phyloP scores from a whole-genome alignment of 1,140 invertebrate species.

The Sycophaga agraensis region DNA sequence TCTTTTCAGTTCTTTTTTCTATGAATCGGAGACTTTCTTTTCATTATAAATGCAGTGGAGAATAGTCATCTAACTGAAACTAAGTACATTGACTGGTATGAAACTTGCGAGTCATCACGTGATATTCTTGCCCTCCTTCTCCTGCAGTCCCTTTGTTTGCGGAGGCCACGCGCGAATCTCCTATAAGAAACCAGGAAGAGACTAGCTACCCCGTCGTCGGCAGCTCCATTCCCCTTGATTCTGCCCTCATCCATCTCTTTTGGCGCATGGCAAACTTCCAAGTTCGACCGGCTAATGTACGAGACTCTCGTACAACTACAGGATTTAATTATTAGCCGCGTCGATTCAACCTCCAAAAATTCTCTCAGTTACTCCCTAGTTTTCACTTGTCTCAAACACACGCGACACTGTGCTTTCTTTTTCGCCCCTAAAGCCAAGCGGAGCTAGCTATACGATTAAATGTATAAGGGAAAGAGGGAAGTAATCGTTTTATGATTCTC shows the following conservation, averaged over 20 bases:
- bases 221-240: conserved; percentile 14
- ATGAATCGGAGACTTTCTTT: too few species aligned
- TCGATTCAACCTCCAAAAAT: conserved; percentile 16
- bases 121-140: conserved; percentile 6
- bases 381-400: too few species aligned
- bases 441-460: background rate
- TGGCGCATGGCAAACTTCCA: conserved; percentile 30
- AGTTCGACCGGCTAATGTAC: conserved; percentile 16
- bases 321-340: conserved; percentile 18
- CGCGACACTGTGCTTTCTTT: too few species aligned
- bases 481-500: conserved; percentile 13
- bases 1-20: too few species aligned
- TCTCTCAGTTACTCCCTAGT: conserved; percentile 9
- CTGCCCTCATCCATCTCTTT: conserved; percentile 29
- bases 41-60: conserved; percentile 37
- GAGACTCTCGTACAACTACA: too few species aligned
- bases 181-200: conserved; percentile 13
- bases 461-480: background rate
- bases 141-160: conserved; percentile 7
- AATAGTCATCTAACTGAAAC: conserved; percentile 21
- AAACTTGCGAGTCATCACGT: conserved; percentile 19
- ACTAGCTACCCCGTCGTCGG: too few species aligned
- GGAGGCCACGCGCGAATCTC: background rate
- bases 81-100: too few species aligned
- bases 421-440: background rate